Evolutionary conservation across 2,113 vertebrate species (phyloP).

Genomic region (Myrmecobius fasciatus): DNA sequence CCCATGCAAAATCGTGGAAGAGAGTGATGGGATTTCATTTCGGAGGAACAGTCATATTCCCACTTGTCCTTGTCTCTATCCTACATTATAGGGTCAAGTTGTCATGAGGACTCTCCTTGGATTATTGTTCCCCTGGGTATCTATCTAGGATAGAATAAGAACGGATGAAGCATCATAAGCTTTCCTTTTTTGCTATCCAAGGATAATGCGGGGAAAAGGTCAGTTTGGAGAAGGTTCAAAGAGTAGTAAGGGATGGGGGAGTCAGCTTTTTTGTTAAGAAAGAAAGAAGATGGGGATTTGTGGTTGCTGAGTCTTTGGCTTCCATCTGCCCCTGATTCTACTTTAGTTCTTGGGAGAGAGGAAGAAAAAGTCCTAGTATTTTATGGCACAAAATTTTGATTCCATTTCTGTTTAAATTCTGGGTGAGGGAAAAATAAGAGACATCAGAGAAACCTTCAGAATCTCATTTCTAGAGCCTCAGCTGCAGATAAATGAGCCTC

Average conservation of each 20-base stretch:
- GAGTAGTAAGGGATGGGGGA: background rate
- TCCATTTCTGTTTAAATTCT: slow-evolving; percentile 81
- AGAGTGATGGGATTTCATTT: background rate
- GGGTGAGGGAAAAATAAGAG: slow-evolving; percentile 80
- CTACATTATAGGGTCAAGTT: background rate
- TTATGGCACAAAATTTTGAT: slow-evolving; percentile 79
- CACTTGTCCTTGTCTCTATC: background rate
- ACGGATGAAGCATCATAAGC: background rate
- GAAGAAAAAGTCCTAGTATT: slow-evolving; percentile 70
- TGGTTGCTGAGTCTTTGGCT: slow-evolving; percentile 51
- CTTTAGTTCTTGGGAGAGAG: slow-evolving; percentile 68
- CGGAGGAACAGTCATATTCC: background rate
- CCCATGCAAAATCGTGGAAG: background rate
- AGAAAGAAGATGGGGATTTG: background rate
- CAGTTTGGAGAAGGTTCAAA: background rate
- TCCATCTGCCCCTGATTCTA: slow-evolving; percentile 62
- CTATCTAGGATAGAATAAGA: background rate
- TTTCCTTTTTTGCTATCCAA: background rate
- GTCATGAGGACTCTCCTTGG: background rate
- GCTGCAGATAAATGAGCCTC: slow-evolving; percentile 81
- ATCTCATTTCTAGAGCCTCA: slow-evolving; percentile 78
- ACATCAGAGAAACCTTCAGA: slow-evolving; percentile 81
- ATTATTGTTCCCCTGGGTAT: background rate
- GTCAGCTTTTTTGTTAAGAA: background rate
- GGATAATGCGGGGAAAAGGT: background rate